Percentiles rank a stretch among this genome's conserved stretches.
These are phyloP conservation scores for Hypolimnas misippus DNA, from an alignment of 2,888 invertebrate species.

Conservation along the genomic window DNA sequence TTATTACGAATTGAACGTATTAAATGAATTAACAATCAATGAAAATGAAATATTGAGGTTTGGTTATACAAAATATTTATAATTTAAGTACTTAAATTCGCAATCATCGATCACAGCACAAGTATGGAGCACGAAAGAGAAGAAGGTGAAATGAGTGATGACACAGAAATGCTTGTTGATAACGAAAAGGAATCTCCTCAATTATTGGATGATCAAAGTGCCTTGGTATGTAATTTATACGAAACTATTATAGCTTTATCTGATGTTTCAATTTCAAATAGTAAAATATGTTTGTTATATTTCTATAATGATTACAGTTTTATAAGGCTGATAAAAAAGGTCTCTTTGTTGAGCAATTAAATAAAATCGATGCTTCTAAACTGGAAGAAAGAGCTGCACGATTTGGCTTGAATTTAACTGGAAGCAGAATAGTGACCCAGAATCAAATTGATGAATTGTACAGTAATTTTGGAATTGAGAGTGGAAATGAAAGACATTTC, in stretches of 20 bases:
- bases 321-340: slow-evolving; percentile 68
- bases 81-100: neutral
- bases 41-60: neutral
- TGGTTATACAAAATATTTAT: neutral
- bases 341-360: slow-evolving; percentile 62
- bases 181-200: slow-evolving; percentile 50
- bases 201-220: slow-evolving; percentile 46
- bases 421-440: slow-evolving; percentile 73
- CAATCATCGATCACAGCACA: neutral
- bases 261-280: neutral
- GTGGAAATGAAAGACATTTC: slow-evolving; percentile 85
- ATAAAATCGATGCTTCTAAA: slow-evolving; percentile 72
- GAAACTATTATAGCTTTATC: neutral
- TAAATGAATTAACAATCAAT: neutral
- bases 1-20: neutral
- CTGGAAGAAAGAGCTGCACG: slow-evolving; percentile 75
- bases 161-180: slow-evolving; percentile 69
- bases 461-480: slow-evolving; percentile 71
- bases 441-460: slow-evolving; percentile 78
- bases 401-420: slow-evolving; percentile 74
- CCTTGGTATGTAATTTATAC: slow-evolving; percentile 53
- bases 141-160: slow-evolving; percentile 82
- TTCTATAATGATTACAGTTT: slow-evolving; percentile 48
- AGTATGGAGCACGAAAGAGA: slow-evolving; percentile 66
- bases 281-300: neutral